These are phyloP conservation scores for Meandrusa payeni DNA, from an alignment of 2,888 invertebrate species.

Conservation along the genomic window DNA sequence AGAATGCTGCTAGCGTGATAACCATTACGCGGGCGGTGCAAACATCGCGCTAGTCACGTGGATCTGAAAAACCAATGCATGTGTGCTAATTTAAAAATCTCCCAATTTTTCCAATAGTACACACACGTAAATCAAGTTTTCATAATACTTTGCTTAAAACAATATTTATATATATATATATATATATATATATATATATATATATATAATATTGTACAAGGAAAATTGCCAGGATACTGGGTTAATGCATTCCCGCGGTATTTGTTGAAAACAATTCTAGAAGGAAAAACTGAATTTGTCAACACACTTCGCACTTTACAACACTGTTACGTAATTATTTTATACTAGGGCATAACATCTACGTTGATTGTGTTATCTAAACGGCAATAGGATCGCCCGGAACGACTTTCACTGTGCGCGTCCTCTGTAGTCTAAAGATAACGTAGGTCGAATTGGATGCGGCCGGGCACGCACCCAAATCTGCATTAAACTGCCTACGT, in stretches of 20 bases:
- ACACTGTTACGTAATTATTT: constrained; percentile 5
- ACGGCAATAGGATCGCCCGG: constrained; percentile 10
- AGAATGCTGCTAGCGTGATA: neutral
- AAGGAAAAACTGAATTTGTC: too few relatives aligned
- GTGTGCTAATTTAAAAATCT: too few relatives aligned
- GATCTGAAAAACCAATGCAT: neutral
- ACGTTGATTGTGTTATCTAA: neutral
- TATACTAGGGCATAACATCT: constrained; percentile 1
- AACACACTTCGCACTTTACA: too few relatives aligned
- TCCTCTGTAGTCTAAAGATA: constrained; percentile 65
- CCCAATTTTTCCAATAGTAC: too few relatives aligned
- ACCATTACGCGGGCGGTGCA: constrained; percentile 27
- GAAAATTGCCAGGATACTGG: too few relatives aligned
- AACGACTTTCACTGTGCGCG: constrained; percentile 33
- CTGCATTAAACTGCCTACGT: constrained; percentile 13
- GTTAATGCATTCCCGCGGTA: too few relatives aligned
- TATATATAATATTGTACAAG: too few relatives aligned
- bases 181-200: too few relatives aligned
- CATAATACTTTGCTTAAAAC: too few relatives aligned
- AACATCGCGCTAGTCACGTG: constrained; percentile 53
- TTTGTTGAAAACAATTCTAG: too few relatives aligned
- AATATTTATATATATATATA: too few relatives aligned
- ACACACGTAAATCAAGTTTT: too few relatives aligned
- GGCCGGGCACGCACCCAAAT: constrained; percentile 62
- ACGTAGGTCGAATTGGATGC: constrained; percentile 44